Evolutionary conservation across 2,888 invertebrate genomes (phyloP), one percentile per base, ranked within the genome.

Genomic region (Diogma glabrata): DNA sequence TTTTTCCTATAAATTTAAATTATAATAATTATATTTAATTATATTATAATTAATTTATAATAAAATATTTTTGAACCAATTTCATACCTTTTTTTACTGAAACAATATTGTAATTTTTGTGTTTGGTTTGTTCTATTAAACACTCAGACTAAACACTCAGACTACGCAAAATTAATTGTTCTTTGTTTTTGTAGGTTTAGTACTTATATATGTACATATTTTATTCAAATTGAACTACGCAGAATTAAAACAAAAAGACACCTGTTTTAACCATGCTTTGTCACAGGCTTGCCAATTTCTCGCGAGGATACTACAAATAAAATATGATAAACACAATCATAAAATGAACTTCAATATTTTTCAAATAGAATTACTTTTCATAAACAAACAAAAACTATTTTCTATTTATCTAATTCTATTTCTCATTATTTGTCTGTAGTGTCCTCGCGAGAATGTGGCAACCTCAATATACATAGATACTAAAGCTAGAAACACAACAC

Each of bases 11-110:
- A 33, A 33, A 33, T 33, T 33, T 33, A 33, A 33, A 33, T 33
- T 33, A n/a, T n/a, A n/a, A n/a, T n/a, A n/a, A n/a, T n/a, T n/a
- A 33, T 33, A 4, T 33, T n/a, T 33, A 33, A 33, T 33, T 33
- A 33, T 33, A 10, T 10, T 33, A 33, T 33, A 33, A 33, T 33
- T 33, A 33, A 33, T 33, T 33, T 33, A 33, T 10, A 33, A 33
- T n/a, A 33, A 33, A 33, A 33, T 33, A 33, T 33, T 33, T 33
- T 14, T 33, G 33, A 33, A 33, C 33, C 33, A 33, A 33, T 33
- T 6, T 33, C 10, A n/a, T 33, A 33, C 33, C 14, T 33, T n/a
- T 14, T 9, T 33, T 33, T 33, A 33, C 33, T 33, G 33, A 33
- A 33, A 33, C 33, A 33, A 33, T 33, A 33, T 33, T 33, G 33